phyloP scores from a whole-genome alignment of 1,140 invertebrate genomes.

The Periplaneta americana region DNA sequence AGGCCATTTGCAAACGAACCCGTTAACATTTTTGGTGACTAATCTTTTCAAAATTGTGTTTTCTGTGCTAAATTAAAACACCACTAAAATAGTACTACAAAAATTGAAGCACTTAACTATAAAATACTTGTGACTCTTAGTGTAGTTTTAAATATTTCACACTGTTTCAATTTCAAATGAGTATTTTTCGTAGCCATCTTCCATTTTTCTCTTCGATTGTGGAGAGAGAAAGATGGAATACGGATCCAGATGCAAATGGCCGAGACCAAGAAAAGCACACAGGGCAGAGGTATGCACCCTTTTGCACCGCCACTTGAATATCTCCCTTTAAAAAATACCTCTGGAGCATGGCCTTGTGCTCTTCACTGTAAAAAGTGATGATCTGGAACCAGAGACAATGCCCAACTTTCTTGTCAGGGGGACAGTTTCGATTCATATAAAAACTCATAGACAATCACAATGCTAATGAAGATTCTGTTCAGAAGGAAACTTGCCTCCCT shows the following conservation, averaged over 20 bases:
- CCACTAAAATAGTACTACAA: background rate
- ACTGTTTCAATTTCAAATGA: background rate
- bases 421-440: background rate
- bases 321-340: slow-evolving; percentile 1
- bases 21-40: background rate
- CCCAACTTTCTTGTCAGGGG: background rate
- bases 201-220: background rate
- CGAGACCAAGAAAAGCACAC: slow-evolving; percentile 8
- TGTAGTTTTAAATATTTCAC: background rate
- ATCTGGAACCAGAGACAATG: slow-evolving; percentile 7
- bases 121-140: background rate
- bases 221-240: background rate
- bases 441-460: slow-evolving; percentile 2
- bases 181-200: background rate
- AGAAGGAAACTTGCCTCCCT: background rate
- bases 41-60: background rate
- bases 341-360: slow-evolving; percentile 10
- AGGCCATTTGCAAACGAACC: slow-evolving; percentile 5
- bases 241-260: background rate
- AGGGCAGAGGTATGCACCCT: slow-evolving; percentile 6
- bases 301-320: background rate
- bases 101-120: background rate
- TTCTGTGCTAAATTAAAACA: background rate
- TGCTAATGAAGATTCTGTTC: background rate
- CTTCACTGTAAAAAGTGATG: slow-evolving; percentile 11